Conservation (phyloP, 2,888 invertebrate species). For the Trachelus tabidus region DNA sequence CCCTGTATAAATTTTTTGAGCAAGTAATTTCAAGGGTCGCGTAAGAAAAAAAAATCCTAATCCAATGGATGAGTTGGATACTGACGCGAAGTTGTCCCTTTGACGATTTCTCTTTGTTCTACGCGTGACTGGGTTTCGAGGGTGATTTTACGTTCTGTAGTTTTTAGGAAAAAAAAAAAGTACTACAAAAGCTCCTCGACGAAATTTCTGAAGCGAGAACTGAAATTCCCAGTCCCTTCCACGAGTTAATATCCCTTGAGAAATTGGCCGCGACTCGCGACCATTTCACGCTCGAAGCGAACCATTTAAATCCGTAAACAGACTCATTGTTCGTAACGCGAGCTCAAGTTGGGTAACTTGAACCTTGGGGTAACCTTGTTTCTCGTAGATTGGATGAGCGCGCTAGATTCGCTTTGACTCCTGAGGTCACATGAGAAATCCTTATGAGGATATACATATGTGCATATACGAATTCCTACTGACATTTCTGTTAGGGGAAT, state of each 20-base stretch:
- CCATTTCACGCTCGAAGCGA: background rate
- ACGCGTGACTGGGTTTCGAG: background rate
- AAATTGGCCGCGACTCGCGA: background rate
- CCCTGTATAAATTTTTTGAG: background rate
- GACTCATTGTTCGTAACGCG: background rate
- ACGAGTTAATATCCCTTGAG: conserved; percentile 1
- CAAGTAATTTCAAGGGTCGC: background rate
- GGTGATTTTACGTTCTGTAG: background rate
- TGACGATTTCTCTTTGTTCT: background rate
- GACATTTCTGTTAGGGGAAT: background rate
- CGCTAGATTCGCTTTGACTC: background rate
- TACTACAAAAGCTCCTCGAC: background rate
- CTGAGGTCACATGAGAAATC: background rate
- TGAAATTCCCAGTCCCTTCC: background rate
- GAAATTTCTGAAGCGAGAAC: background rate
- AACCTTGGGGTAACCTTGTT: background rate
- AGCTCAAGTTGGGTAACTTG: background rate
- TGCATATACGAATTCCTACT: background rate
- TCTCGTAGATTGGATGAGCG: background rate
- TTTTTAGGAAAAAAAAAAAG: background rate
- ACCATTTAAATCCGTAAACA: background rate
- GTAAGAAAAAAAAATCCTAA: background rate
- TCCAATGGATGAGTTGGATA: background rate
- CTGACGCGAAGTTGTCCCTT: background rate
- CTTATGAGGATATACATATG: background rate